Evolutionary conservation across 2,888 invertebrate species (phyloP).

Genomic region (Nemapogon koenigi): DNA sequence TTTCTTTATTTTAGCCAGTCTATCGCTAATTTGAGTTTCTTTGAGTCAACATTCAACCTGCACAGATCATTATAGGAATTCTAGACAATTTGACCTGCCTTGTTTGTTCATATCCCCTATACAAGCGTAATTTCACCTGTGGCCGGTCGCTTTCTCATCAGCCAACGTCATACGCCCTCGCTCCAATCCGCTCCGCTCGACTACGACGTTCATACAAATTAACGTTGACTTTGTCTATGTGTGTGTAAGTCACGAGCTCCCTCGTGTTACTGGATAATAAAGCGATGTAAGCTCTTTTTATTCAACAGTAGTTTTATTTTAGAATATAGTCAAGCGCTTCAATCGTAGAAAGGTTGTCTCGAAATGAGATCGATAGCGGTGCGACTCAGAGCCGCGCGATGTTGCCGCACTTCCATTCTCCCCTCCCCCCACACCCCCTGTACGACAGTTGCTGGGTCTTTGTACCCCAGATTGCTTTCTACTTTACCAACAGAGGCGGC

Average conservation of each 20-base stretch:
- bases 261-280: background rate
- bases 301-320: conserved; percentile 10
- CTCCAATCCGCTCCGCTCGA: conserved; percentile 21
- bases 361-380: conserved; percentile 38
- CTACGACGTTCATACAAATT: conserved; percentile 16
- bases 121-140: no score
- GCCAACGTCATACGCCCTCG: conserved; percentile 21
- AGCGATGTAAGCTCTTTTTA: conserved; percentile 19
- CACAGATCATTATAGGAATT: no score
- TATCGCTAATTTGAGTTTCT: no score
- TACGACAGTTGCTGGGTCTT: conserved; percentile 29
- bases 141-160: conserved; percentile 1
- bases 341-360: conserved; percentile 23
- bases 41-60: no score
- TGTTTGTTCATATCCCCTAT: no score
- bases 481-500: conserved; percentile 26
- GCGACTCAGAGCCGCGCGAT: conserved; percentile 22
- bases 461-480: conserved; percentile 31
- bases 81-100: no score
- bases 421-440: conserved; percentile 25
- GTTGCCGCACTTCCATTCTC: conserved; percentile 35
- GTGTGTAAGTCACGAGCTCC: conserved; percentile 7
- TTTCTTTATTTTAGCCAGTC: no score
- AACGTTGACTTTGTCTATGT: conserved; percentile 7
- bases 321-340: conserved; percentile 21